Conservation (phyloP, 2,888 invertebrate species). For the Hydriomena furcata region DNA sequence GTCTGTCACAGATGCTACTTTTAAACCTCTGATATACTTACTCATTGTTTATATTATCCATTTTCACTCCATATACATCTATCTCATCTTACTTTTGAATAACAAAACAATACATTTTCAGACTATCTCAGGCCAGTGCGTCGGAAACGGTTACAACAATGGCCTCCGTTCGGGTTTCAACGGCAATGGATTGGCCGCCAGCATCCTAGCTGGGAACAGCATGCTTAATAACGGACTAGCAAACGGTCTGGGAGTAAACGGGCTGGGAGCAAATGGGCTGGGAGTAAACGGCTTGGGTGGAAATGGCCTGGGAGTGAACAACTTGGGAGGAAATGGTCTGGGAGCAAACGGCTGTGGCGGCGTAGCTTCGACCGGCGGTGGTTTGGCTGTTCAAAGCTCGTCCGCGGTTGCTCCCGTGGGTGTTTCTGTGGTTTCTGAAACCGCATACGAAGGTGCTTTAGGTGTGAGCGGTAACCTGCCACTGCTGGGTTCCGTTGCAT, state of each 20-base stretch:
- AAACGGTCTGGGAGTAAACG: conserved; percentile 10
- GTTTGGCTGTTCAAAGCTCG: conserved; percentile 33
- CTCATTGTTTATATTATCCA: too few species aligned
- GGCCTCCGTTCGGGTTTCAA: conserved; percentile 15
- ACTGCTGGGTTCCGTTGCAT: conserved; percentile 33
- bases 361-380: conserved; percentile 36
- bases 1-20: too few species aligned
- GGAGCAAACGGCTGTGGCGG: conserved; percentile 1
- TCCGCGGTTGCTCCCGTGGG: conserved; percentile 36
- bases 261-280: neutral
- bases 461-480: conserved; percentile 35
- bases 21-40: too few species aligned
- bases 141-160: conserved; percentile 8
- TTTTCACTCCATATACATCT: too few species aligned
- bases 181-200: conserved; percentile 22
- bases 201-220: conserved; percentile 24
- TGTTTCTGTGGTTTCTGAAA: conserved; percentile 34
- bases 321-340: neutral
- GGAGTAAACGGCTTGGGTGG: neutral
- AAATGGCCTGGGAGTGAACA: conserved; percentile 8
- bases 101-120: conserved; percentile 13
- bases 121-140: conserved; percentile 27
- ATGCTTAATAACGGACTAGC: conserved; percentile 12
- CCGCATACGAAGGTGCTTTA: conserved; percentile 33
- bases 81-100: too few species aligned